Evolutionary conservation across 1,140 invertebrate species (phyloP).

Genomic region (Camponotus floridanus): DNA sequence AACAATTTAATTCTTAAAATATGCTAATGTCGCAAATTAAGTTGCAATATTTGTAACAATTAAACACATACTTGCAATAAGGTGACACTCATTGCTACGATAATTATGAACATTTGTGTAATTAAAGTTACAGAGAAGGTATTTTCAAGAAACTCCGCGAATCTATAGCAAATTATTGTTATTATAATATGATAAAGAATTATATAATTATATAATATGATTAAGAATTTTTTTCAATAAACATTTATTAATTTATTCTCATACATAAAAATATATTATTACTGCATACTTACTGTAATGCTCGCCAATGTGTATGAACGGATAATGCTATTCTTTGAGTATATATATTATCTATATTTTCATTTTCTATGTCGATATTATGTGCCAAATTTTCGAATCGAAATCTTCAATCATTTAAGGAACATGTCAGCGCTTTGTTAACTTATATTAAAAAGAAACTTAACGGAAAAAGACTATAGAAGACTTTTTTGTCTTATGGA

Average conservation of each 20-base stretch:
- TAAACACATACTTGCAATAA: background rate
- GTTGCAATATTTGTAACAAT: background rate
- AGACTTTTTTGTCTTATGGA: no score
- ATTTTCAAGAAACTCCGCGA: slow-evolving; percentile 25
- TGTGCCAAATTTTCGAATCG: background rate
- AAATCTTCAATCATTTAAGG: slow-evolving; percentile 22
- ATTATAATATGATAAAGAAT: no score
- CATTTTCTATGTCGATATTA: background rate
- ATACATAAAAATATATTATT: background rate
- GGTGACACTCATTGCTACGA: background rate
- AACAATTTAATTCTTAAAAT: background rate
- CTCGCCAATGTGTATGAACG: slow-evolving; percentile 1
- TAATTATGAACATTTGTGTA: background rate
- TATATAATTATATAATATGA: no score
- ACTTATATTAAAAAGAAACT: no score
- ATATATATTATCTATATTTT: background rate
- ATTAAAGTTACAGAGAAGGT: background rate
- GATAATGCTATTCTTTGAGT: slow-evolving; percentile 13
- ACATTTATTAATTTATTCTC: background rate
- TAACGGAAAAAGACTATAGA: no score
- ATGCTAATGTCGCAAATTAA: background rate
- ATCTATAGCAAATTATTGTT: background rate
- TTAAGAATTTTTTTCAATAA: background rate
- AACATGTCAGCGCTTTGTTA: no score
- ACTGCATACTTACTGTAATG: slow-evolving; percentile 19